Base-by-base conservation (phyloP, 2,113 vertebrate genomes). In the Cricetomys ansorgei region DNA sequence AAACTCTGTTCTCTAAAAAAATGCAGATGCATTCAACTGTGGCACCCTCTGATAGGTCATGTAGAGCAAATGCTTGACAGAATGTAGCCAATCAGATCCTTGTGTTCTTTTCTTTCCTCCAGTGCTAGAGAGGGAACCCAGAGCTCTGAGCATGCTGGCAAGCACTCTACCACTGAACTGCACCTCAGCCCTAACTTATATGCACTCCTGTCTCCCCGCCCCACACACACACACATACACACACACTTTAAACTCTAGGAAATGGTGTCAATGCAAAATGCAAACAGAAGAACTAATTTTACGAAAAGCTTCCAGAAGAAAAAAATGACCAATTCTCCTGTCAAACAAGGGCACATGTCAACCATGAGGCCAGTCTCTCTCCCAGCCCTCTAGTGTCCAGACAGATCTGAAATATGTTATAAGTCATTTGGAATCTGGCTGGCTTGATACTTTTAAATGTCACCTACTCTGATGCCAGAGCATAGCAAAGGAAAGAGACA, bases 261-360 rank as follows among this genome's bases (percentile, higher is more conserved):
- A 64, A 67, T 84, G 43, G 15, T 70, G 53, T 84, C 7, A 76
- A 43, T 67, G 87, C 43, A 88, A 91, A 95, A 92, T 92, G 62
- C 10, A 93, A 70, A 21, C 43, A 91, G 77, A 94, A 96, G 55
- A 75, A 19, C 83, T 85, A 92, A 69, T 79, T 95, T 87, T 75
- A 12, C 11, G 65, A 95, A 88, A 96, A 86, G 25, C 29, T 73
- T 89, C 91, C 43, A 72, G 70, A 94, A 97, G 83, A 95, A 92
- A 89, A 67, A 1, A 15, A 89, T n/a, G 29, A 37, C 59, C 53
- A 77, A 77, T 34, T 92, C 75, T 48, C 53, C 67, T 59, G 40
- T 70, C 75, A 53, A 84, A 57, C 27, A 72, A 80, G 15, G 23
- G 3, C 37, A 29, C 5, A 5, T 4, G 5, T 29, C 25, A 84